Evolutionary conservation across 2,113 vertebrate species (phyloP).

Genomic region (Seriola aureovittata): DNA sequence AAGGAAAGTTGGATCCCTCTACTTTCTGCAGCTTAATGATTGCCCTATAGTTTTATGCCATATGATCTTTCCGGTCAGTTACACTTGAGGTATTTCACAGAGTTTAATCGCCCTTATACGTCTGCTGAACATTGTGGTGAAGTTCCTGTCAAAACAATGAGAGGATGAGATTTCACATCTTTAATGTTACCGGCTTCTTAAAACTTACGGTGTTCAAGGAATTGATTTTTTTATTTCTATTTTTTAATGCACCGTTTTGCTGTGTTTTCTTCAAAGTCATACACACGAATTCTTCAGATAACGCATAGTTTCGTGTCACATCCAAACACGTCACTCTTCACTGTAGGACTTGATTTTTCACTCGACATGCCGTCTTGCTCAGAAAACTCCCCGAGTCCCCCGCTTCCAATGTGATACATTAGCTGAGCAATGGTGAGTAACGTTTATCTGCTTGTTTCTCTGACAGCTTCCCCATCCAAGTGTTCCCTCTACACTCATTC

Average conservation of each 20-base stretch:
- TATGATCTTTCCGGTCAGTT: too few species aligned
- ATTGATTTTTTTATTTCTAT: background rate
- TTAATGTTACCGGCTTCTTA: too few species aligned
- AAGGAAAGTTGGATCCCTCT: too few species aligned
- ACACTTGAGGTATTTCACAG: too few species aligned
- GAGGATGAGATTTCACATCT: too few species aligned
- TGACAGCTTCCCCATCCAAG: conserved; percentile 40
- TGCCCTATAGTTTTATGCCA: too few species aligned
- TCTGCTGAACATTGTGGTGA: too few species aligned
- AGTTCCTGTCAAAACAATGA: too few species aligned
- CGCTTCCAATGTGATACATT: conserved; percentile 17
- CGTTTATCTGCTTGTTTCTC: conserved; percentile 34
- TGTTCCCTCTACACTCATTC: conserved; percentile 52
- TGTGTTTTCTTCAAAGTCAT: background rate
- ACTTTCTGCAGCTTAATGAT: too few species aligned
- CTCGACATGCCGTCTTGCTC: background rate
- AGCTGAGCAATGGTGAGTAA: background rate
- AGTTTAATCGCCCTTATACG: too few species aligned
- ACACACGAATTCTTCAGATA: background rate
- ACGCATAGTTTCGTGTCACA: background rate
- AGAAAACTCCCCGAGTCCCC: conserved; percentile 3
- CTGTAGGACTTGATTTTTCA: conserved; percentile 7
- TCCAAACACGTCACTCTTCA: conserved; percentile 4
- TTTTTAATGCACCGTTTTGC: background rate
- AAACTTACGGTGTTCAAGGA: background rate